phyloP scores from a whole-genome alignment of 2,113 vertebrate genomes.

The Ibidorhyncha struthersii region DNA sequence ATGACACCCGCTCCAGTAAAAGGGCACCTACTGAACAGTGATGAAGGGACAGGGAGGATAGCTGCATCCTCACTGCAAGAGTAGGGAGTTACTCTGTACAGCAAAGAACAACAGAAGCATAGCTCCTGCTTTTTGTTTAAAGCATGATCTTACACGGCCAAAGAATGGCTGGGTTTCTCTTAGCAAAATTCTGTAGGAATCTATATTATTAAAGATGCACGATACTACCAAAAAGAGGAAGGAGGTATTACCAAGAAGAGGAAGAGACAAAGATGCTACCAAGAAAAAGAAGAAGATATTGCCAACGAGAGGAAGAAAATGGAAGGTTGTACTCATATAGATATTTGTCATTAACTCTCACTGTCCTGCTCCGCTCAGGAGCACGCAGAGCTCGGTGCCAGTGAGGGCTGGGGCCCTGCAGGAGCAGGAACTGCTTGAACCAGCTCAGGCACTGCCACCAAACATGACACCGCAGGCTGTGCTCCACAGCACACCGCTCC shows the following conservation, averaged over 20 bases:
- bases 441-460: not conserved
- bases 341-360: rapidly evolving
- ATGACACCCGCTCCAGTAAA: not conserved
- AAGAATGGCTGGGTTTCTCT: not conserved
- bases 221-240: not conserved
- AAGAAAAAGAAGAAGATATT: not conserved
- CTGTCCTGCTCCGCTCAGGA: rapidly evolving
- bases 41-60: not conserved
- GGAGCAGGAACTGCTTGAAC: too few relatives aligned
- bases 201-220: rapidly evolving
- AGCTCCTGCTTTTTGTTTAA: not conserved
- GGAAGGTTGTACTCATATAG: rapidly evolving
- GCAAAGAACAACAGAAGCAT: not conserved
- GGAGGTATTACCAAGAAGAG: not conserved
- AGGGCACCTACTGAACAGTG: not conserved
- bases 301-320: not conserved
- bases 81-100: rapidly evolving
- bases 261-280: not conserved
- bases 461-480: rapidly evolving
- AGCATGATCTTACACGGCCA: not conserved
- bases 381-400: not conserved
- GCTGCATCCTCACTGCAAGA: not conserved
- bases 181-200: not conserved
- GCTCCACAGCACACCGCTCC: not conserved
- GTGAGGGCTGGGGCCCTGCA: not conserved